Percentiles rank a stretch among this genome's conserved stretches.
These are phyloP conservation scores for Heliconius erato DNA, from an alignment of 2,888 invertebrate genomes.

Conservation along the genomic window DNA sequence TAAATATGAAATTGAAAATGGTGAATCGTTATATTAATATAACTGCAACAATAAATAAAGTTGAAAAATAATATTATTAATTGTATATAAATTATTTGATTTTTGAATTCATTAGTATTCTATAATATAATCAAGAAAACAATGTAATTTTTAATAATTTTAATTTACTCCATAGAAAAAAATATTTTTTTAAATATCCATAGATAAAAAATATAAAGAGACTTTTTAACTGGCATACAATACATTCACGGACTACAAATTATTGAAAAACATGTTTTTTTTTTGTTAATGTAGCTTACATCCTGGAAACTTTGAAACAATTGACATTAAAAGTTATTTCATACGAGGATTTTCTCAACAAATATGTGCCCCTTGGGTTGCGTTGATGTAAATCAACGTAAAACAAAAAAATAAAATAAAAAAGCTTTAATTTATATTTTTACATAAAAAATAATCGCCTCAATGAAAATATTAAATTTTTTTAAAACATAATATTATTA, in stretches of 20 bases:
- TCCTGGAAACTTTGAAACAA: not conserved
- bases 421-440: not conserved
- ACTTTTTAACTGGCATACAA: not conserved
- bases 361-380: conserved; percentile 15
- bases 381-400: not conserved
- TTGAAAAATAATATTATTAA: not conserved
- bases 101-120: not conserved
- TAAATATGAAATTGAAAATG: not conserved
- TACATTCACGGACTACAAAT: not conserved
- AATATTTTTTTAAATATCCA: not conserved
- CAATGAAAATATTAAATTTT: not conserved
- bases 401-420: no score
- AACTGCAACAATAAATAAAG: not conserved
- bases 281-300: not conserved
- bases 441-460: not conserved
- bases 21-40: not conserved
- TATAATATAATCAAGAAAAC: not conserved
- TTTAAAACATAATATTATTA: not conserved
- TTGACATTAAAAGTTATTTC: conserved; percentile 19
- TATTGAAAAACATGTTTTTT: not conserved
- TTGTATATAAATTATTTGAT: not conserved
- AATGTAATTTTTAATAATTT: not conserved
- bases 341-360: not conserved
- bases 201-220: not conserved
- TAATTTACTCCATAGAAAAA: not conserved